Conservation (phyloP, 2,797 vertebrate genomes). For the Scleropages formosus region DNA sequence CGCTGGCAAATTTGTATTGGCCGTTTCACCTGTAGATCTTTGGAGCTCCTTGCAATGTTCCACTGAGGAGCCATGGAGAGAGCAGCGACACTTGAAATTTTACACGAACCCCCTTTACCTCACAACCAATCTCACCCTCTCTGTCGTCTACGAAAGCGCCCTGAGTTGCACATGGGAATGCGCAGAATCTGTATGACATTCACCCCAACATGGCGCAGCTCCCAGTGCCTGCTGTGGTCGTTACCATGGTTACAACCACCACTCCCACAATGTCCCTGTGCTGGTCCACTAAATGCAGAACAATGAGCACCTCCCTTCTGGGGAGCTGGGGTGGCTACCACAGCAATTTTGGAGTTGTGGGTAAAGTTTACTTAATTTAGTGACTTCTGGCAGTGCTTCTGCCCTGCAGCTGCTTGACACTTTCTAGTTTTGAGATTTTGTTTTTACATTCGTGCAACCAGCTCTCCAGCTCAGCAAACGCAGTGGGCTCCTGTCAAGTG, state of each 20-base stretch:
- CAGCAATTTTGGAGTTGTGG: conserved; percentile 13
- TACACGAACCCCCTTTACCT: too few species aligned
- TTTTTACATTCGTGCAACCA: background rate
- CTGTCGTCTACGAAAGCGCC: background rate
- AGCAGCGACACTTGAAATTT: too few species aligned
- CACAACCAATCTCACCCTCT: too few species aligned
- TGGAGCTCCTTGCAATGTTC: conserved; percentile 5
- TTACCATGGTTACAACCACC: background rate
- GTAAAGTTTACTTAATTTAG: background rate
- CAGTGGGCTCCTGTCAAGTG: too few species aligned
- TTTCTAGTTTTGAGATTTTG: background rate
- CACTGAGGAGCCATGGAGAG: background rate
- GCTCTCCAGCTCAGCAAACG: too few species aligned
- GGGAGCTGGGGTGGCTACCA: background rate
- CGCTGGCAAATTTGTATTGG: conserved; percentile 1
- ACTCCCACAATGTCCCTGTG: background rate
- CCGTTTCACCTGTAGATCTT: conserved; percentile 8
- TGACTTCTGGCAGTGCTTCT: background rate
- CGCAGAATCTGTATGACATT: conserved; percentile 7
- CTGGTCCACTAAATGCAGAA: background rate
- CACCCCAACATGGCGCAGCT: background rate
- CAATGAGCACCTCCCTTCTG: background rate
- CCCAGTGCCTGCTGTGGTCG: background rate
- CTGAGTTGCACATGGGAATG: background rate
- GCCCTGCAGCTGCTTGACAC: conserved; percentile 6